Base-by-base conservation (phyloP, 2,888 invertebrate genomes). In the Gymnosoma rotundatum region DNA sequence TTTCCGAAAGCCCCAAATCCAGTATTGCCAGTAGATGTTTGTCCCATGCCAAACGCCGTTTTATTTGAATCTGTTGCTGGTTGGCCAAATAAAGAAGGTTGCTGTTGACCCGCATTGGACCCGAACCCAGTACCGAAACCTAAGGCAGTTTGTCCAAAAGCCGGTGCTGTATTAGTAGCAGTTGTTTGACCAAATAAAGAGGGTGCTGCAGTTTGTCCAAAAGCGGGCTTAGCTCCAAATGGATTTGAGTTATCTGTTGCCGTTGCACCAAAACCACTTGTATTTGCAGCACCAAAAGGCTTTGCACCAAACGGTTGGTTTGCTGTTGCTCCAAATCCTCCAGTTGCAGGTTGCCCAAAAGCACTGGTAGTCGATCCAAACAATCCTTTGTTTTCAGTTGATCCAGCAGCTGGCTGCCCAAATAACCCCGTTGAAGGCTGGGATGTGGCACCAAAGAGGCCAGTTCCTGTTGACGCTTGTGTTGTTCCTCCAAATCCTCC, bases 301-400 rank as follows among this genome's bases (percentile, higher is more conserved):
- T 95, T 95, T 0, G 95, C 95, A 92, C 97, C 95, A 50, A 96
- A 93, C 0, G 94, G 93, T 45, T 93, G 93, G 16, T 80, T 32
- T 1, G 93, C 93, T 0, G 94, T 92, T 21, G 94, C 93, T 86
- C 94, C 93, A 88, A 94, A 94, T 0, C 89, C 89, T 21, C 92
- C 92, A 21, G 91, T 90, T 7, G 88, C 86, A 7, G 89, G 87
- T 69, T 94, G 93, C 78, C 94, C 93, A 89, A 94, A 94, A 0
- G 90, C 88, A 25, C 93, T 92, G 12, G 90, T 90, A 0, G 73
- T 81, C 2, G 78, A 78, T 2, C 93, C 93, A 87, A 94, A 94
- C 4, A 93, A 87, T 45, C 93, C 93, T 88, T 95, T 95, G 86
- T 94, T 94, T 73, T 94, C 94, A 0, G 93, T 89, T 6, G 87